Evolutionary conservation across 2,797 vertebrate species (phyloP).

Genomic region (Diglossa cyanea): DNA sequence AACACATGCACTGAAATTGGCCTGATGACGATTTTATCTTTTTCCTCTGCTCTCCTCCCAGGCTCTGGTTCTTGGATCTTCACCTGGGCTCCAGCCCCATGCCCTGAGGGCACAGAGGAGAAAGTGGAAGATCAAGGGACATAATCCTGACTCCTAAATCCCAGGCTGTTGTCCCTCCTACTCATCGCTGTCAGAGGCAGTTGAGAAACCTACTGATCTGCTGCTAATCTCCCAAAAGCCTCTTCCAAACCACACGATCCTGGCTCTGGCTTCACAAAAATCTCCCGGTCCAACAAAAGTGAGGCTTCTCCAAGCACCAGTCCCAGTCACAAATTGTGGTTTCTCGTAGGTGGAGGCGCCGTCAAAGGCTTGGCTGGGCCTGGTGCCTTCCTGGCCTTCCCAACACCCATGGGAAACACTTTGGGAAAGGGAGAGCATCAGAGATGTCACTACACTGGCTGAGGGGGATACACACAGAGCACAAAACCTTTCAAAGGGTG

Average conservation of each 20-base stretch:
- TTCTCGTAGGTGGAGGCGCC: slow-evolving; percentile 19
- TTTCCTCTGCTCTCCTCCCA: not conserved
- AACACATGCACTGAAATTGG: not conserved
- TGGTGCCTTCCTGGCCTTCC: not conserved
- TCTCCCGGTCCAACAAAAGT: not conserved
- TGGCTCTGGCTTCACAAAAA: slow-evolving; percentile 27
- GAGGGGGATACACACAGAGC: not conserved
- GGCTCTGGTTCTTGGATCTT: not conserved
- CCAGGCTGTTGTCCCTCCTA: not conserved
- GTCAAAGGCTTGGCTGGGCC: not conserved
- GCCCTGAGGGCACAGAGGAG: not conserved
- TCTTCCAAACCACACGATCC: slow-evolving; percentile 17
- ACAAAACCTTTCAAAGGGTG: not conserved
- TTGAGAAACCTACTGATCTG: slow-evolving; percentile 27
- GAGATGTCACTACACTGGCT: not conserved
- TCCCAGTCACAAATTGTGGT: not conserved
- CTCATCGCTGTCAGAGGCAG: not conserved
- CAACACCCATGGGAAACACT: not conserved
- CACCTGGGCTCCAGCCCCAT: not conserved
- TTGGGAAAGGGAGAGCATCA: not conserved
- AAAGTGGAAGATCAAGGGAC: not conserved
- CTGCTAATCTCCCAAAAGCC: slow-evolving; percentile 1
- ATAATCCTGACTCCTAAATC: not conserved
- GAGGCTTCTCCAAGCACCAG: not conserved
- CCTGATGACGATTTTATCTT: rapidly evolving